Percentiles rank a stretch among this genome's conserved stretches.
phyloP scores from a whole-genome alignment of 2,113 vertebrate species.

The Vidua macroura region DNA sequence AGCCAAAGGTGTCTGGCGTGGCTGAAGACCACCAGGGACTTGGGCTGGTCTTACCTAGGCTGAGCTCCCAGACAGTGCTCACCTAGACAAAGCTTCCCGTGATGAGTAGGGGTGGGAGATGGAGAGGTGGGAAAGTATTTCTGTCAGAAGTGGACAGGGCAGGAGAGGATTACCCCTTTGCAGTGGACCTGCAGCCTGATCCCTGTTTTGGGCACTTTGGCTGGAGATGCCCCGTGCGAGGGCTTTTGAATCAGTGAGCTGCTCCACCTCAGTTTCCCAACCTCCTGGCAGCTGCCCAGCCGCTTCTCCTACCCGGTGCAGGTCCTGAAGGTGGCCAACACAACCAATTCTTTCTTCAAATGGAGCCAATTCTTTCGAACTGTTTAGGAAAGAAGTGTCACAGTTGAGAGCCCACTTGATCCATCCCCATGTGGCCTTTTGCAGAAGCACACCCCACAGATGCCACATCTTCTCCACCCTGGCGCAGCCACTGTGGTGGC shows the following conservation, averaged over 20 bases:
- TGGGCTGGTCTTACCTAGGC: background rate
- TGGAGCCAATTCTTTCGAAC: background rate
- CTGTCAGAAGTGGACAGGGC: background rate
- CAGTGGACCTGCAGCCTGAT: background rate
- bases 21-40: background rate
- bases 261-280: background rate
- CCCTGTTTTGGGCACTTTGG: background rate
- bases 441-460: background rate
- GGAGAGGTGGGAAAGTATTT: background rate
- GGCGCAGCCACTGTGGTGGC: rapidly evolving
- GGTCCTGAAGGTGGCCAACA: background rate
- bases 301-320: rapidly evolving
- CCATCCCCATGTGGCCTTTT: background rate
- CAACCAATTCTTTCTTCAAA: background rate
- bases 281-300: background rate
- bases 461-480: background rate
- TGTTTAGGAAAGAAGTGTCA: background rate
- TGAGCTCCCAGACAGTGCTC: background rate
- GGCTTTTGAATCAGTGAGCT: background rate
- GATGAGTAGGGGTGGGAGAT: background rate
- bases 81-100: rapidly evolving
- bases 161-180: background rate
- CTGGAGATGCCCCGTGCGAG: background rate
- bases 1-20: rapidly evolving
- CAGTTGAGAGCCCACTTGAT: background rate